Base-by-base conservation (phyloP, 2,888 invertebrate genomes). In the Sialis lutaria region DNA sequence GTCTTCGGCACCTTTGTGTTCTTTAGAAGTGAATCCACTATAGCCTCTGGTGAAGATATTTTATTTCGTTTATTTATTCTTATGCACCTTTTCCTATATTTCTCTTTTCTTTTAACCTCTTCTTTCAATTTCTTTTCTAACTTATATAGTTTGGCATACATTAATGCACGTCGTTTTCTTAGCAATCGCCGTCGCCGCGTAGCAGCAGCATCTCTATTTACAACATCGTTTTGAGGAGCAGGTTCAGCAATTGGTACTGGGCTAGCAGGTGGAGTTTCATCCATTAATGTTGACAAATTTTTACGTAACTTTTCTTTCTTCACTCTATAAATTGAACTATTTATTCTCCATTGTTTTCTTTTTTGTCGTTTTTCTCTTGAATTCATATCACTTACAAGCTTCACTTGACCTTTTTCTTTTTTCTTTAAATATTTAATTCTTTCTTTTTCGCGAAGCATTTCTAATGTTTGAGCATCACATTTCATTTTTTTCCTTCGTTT, bases 11-110 rank as follows among this genome's bases (percentile, higher is more conserved):
- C 22, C 22, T 22, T 22, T 4, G 22, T 22, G 22, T 22, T 22
- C 22, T 22, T 22, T 22, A 22, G 22, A 22, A 22, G 22, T 22
- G 22, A 22, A 22, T 22, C 22, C 22, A 22, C 22, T 49, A 31
- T 22, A 22, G 22, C 22, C 22, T 22, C 22, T 22, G 22, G 22
- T 22, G 22, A 22, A 22, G 22, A 22, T 22, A 22, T 22, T 22
- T 22, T 22, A 22, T 22, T 22, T 22, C 22, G 48, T 49, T 48
- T 45, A 49, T 49, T 50, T 40, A 47, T 51, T 42, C 46, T 52
- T 49, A 50, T 44, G 49, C 50, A 49, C 50, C 52, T 49, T 49
- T 45, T 51, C 49, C 48, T 45, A 51, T 47, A 51, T 43, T 48
- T 51, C 41, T 51, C 48, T 45, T 48, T 50, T 41, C 47, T 48